Percentiles rank a stretch among this genome's conserved stretches.
Evolutionary conservation across 2,113 vertebrate genomes (phyloP).

Genomic region (Archocentrus centrarchus): DNA sequence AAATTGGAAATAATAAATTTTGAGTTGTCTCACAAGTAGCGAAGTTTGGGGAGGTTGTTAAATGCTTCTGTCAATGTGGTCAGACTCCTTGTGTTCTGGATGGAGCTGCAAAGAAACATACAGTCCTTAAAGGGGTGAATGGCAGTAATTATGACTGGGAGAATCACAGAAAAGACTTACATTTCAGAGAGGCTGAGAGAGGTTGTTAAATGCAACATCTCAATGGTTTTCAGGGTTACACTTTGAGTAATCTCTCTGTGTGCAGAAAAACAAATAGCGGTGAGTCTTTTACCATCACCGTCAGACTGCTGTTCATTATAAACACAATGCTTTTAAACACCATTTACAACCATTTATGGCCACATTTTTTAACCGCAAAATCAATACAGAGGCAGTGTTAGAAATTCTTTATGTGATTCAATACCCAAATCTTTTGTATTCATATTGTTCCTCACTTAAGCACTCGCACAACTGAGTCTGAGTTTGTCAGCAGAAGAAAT

Average conservation of each 20-base stretch:
- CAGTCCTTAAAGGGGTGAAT: not conserved
- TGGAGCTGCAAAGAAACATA: conserved; percentile 78
- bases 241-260: conserved; percentile 75
- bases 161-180: conserved; percentile 49
- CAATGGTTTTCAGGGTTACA: conserved; percentile 68
- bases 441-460: not conserved
- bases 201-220: conserved; percentile 73
- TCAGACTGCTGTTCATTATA: not conserved
- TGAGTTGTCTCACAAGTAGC: conserved; percentile 84
- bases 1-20: not conserved
- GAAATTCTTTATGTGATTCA: not conserved
- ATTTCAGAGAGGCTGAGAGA: conserved; percentile 72
- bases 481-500: not conserved
- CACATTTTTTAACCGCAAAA: not conserved
- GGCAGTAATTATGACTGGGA: not conserved
- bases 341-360: not conserved
- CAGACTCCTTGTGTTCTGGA: conserved; percentile 87
- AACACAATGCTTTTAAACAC: not conserved
- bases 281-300: not conserved
- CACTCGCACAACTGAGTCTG: not conserved
- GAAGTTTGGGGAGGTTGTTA: conserved; percentile 86
- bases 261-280: not conserved
- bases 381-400: not conserved
- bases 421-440: not conserved
- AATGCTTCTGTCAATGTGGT: conserved; percentile 83